These are phyloP conservation scores for Tachyglossus aculeatus DNA, from an alignment of 2,797 vertebrate genomes.

Conservation along the genomic window DNA sequence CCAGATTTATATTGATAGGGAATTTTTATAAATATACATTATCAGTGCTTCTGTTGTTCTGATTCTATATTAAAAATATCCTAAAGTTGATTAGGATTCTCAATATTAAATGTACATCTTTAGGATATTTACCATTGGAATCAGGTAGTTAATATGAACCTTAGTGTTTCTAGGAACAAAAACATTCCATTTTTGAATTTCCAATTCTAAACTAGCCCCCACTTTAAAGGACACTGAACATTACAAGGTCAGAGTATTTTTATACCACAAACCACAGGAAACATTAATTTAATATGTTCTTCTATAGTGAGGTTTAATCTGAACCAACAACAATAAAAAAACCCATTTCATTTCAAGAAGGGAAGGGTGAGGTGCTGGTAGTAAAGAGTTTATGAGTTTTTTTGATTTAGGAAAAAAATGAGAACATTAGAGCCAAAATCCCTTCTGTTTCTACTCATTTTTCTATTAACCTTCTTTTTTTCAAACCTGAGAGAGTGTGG, in stretches of 20 bases:
- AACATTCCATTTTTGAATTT: neutral
- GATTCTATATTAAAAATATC: neutral
- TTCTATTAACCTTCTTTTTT: constrained; percentile 7
- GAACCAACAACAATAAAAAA: constrained; percentile 33
- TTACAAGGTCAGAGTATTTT: constrained; percentile 16
- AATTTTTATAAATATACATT: too few species aligned
- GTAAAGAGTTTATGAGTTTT: constrained; percentile 25
- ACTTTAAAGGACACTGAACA: constrained; percentile 28
- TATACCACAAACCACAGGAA: constrained; percentile 10
- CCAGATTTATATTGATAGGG: neutral
- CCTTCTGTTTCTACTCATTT: constrained; percentile 45
- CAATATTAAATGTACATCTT: neutral
- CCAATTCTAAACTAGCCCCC: constrained; percentile 18
- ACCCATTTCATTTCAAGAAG: constrained; percentile 24
- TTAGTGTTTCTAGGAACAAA: constrained; percentile 16
- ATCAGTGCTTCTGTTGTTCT: neutral
- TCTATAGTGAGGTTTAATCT: constrained; percentile 15
- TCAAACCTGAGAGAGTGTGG: neutral
- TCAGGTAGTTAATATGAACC: constrained; percentile 50
- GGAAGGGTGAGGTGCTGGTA: neutral
- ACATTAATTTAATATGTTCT: constrained; percentile 17
- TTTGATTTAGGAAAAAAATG: constrained; percentile 36
- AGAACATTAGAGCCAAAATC: constrained; percentile 18
- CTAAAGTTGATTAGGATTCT: neutral
- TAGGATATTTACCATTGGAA: constrained; percentile 16